phyloP scores from a whole-genome alignment of 2,888 invertebrate species.

The Drosophila nigritarsus region DNA sequence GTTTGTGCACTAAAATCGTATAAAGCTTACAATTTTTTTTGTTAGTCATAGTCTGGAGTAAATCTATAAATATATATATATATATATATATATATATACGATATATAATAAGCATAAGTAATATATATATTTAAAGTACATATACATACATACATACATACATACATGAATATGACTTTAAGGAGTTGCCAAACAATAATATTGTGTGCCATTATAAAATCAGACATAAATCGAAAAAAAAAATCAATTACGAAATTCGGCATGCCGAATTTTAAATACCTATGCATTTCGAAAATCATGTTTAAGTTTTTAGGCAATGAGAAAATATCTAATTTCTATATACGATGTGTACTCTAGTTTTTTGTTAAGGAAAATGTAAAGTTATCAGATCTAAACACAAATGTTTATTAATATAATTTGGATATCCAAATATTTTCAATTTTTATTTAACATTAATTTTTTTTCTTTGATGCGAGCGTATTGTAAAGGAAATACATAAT shows the following conservation, averaged over 20 bases:
- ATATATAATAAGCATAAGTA: conserved; percentile 4
- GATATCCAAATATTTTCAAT: neutral
- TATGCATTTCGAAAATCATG: conserved; percentile 7
- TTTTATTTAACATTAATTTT: neutral
- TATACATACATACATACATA: conserved; percentile 14
- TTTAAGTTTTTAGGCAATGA: neutral
- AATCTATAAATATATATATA: conserved; percentile 1
- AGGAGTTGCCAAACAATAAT: conserved; percentile 83
- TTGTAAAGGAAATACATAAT: conserved; percentile 4
- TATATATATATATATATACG: conserved; percentile 7
- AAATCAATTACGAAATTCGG: conserved; percentile 24
- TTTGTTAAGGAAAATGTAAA: neutral
- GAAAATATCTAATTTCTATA: neutral
- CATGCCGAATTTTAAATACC: conserved; percentile 28
- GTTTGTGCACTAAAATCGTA: conserved; percentile 40
- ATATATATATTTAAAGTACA: conserved; percentile 9
- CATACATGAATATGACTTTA: conserved; percentile 33
- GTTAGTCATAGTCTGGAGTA: conserved; percentile 23
- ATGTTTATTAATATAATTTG: neutral
- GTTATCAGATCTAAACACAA: neutral
- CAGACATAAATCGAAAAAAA: conserved; percentile 51
- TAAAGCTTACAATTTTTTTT: conserved; percentile 39
- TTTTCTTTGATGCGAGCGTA: neutral
- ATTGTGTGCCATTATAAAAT: conserved; percentile 85
- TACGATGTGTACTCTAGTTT: neutral